phyloP scores from a whole-genome alignment of 2,113 vertebrate genomes.

The Donacobius atricapilla region DNA sequence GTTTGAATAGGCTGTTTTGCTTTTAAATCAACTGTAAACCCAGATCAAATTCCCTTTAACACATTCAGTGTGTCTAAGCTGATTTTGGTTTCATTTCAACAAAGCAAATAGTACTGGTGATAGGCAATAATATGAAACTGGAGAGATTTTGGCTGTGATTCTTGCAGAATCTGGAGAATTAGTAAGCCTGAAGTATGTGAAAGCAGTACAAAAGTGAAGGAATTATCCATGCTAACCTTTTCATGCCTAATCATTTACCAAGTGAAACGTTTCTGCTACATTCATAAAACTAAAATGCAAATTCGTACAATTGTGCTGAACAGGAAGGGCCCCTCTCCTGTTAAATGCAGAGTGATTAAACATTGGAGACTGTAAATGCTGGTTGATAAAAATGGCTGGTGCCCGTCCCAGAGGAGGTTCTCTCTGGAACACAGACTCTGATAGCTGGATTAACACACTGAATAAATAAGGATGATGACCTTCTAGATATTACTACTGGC shows the following conservation, averaged over 20 bases:
- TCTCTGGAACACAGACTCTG: not conserved
- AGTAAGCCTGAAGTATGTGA: not conserved
- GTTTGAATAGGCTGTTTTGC: not conserved
- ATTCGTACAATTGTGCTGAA: not conserved
- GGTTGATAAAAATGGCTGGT: not conserved
- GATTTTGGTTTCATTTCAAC: not conserved
- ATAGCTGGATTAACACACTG: not conserved
- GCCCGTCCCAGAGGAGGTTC: not conserved
- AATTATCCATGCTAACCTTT: not conserved
- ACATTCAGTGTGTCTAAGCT: not conserved
- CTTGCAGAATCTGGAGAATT: not conserved
- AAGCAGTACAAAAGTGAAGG: not conserved
- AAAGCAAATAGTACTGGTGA: not conserved
- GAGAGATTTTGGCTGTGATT: not conserved
- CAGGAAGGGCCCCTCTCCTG: not conserved
- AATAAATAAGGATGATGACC: conserved; percentile 12
- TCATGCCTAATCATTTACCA: not conserved
- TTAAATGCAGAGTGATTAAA: not conserved
- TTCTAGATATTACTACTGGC: not conserved
- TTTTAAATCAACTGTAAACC: not conserved
- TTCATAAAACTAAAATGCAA: not conserved
- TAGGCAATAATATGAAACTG: not conserved
- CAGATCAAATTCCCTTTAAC: not conserved
- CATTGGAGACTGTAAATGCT: not conserved
- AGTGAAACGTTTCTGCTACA: not conserved